phyloP scores from a whole-genome alignment of 2,113 vertebrate genomes.

The Lipotes vexillifer region DNA sequence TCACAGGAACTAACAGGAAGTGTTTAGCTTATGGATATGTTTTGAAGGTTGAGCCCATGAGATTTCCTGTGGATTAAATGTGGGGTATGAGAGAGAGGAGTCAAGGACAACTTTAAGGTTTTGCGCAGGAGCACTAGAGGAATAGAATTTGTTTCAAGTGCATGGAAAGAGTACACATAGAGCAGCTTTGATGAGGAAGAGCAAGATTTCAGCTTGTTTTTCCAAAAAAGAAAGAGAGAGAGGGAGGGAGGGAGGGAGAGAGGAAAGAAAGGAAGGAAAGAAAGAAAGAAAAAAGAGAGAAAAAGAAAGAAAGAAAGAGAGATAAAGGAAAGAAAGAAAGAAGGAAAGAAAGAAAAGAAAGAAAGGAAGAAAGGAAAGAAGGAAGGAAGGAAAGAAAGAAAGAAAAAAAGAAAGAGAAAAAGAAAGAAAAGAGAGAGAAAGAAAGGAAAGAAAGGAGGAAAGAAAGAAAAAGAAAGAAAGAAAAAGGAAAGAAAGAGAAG shows the following conservation, averaged over 20 bases:
- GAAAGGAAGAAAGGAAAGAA: neutral
- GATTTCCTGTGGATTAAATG: neutral
- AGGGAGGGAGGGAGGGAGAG: no score
- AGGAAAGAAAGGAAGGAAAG: no score
- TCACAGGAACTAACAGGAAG: neutral
- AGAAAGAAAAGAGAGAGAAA: no score
- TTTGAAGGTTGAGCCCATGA: neutral
- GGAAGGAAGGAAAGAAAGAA: no score
- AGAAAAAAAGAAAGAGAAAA: no score
- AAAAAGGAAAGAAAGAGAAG: no score
- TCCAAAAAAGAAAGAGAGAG: neutral
- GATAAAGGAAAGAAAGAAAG: no score
- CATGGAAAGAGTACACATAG: neutral
- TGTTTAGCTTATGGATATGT: neutral
- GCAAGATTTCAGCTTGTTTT: neutral
- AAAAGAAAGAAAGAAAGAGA: no score
- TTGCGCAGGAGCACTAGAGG: neutral
- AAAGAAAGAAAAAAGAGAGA: no score
- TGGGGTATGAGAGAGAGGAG: neutral
- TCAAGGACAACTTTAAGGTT: neutral
- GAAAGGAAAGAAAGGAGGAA: fast-evolving
- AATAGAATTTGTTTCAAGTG: neutral
- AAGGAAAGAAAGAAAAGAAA: no score
- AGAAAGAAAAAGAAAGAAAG: fast-evolving
- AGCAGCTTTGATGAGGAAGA: neutral